Percentiles rank a stretch among this genome's conserved stretches.
These are phyloP conservation scores for Drosophila anomalata DNA, from an alignment of 2,888 invertebrate genomes.

Conservation along the genomic window DNA sequence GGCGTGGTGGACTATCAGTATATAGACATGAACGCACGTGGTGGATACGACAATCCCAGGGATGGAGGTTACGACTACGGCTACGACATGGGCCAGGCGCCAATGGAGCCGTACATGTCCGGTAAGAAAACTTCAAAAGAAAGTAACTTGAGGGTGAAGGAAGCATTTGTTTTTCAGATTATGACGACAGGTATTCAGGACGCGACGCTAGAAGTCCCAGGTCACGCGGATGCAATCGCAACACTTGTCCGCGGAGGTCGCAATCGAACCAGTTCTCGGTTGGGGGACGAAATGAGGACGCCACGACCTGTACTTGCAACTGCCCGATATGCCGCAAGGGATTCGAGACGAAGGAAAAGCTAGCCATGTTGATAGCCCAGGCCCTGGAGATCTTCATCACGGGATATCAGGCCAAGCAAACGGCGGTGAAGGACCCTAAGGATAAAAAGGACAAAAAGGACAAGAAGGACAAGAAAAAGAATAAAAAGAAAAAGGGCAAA, in stretches of 20 bases:
- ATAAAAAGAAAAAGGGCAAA: too few relatives aligned
- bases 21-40: background rate
- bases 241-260: background rate
- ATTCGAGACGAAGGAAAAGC: background rate
- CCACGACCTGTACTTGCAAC: conserved; percentile 7
- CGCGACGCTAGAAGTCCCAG: background rate
- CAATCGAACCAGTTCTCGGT: background rate
- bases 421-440: background rate
- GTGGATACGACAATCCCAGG: background rate
- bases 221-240: background rate
- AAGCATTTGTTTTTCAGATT: background rate
- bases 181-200: background rate
- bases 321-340: conserved; percentile 25
- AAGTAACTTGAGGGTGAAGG: too few relatives aligned
- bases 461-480: background rate
- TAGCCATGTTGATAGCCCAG: conserved; percentile 43
- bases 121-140: background rate
- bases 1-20: conserved; percentile 14
- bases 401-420: background rate
- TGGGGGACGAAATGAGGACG: background rate
- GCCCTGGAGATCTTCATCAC: conserved; percentile 47
- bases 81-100: conserved; percentile 5
- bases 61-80: background rate
- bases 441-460: background rate
- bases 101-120: background rate